Conservation (phyloP, 2,113 vertebrate species). For the Neolamprologus brichardi region DNA sequence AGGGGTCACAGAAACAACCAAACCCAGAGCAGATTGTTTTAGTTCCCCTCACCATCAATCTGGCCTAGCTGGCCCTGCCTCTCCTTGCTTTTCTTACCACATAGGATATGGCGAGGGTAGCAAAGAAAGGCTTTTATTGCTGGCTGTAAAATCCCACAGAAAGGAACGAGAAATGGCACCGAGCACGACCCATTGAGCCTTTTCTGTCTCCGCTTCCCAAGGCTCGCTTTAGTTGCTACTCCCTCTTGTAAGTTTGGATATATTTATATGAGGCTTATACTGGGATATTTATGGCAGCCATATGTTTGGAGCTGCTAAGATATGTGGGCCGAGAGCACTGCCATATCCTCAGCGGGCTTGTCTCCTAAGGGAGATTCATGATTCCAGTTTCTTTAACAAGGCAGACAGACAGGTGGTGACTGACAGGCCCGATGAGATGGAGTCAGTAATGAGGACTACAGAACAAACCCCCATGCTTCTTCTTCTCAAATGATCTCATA, state of each 20-base stretch:
- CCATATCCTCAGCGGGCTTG: slow-evolving; percentile 24
- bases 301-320: slow-evolving; percentile 44
- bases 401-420: slow-evolving; percentile 60
- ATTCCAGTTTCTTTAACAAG: slow-evolving; percentile 53
- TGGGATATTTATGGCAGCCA: slow-evolving; percentile 37
- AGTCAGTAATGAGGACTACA: slow-evolving; percentile 58
- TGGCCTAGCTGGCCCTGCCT: slow-evolving; percentile 1
- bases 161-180: slow-evolving; percentile 30
- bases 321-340: slow-evolving; percentile 30
- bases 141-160: slow-evolving; percentile 39
- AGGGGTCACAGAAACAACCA: slow-evolving; percentile 33
- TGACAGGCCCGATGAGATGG: slow-evolving; percentile 54
- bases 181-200: slow-evolving; percentile 19
- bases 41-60: slow-evolving; percentile 16
- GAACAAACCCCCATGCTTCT: slow-evolving; percentile 24
- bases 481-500: slow-evolving; percentile 49
- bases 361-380: slow-evolving; percentile 46
- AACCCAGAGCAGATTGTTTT: slow-evolving; percentile 40
- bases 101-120: slow-evolving; percentile 15
- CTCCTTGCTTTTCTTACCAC: slow-evolving; percentile 17
- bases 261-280: slow-evolving; percentile 51
- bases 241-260: slow-evolving; percentile 32
- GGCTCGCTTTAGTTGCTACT: slow-evolving; percentile 13
- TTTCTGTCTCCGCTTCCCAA: not conserved
- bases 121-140: slow-evolving; percentile 34